These are phyloP conservation scores for Macrophya alboannulata DNA, from an alignment of 2,888 invertebrate genomes.

Conservation along the genomic window DNA sequence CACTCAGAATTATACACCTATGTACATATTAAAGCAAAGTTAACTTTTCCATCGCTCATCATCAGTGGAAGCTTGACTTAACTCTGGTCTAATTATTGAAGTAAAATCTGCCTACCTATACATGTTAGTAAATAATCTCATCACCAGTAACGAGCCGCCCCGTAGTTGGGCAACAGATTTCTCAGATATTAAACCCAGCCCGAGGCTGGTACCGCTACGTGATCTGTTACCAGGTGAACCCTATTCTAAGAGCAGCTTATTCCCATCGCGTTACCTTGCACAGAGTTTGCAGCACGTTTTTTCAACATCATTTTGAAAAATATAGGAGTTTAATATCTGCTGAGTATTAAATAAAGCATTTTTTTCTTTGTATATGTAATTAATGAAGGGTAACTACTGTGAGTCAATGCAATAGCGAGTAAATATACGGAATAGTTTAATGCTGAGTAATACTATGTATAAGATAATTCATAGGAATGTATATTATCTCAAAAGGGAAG, in stretches of 20 bases:
- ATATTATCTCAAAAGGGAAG: conserved; percentile 25
- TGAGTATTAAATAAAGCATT: neutral
- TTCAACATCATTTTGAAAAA: neutral
- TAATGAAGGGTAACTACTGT: neutral
- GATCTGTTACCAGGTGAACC: neutral
- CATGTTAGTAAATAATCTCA: neutral
- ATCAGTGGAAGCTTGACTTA: neutral
- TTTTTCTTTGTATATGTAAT: neutral
- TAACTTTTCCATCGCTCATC: neutral
- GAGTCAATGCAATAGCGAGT: neutral
- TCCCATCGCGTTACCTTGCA: neutral
- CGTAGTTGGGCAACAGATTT: conserved; percentile 19
- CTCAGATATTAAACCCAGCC: conserved; percentile 27
- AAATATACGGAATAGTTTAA: conserved; percentile 3
- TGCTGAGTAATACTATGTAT: conserved; percentile 4
- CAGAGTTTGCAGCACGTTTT: neutral
- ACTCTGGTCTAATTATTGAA: neutral
- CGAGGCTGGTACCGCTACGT: neutral
- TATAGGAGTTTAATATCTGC: neutral
- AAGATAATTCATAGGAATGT: conserved; percentile 16
- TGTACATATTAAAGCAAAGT: neutral
- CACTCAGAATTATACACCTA: neutral
- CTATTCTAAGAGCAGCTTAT: conserved; percentile 25
- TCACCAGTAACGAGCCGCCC: conserved; percentile 13
- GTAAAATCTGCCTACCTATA: neutral